These are phyloP conservation scores for Caenorhabditis inopinata DNA, from an alignment of 1,140 invertebrate genomes.

Conservation along the genomic window DNA sequence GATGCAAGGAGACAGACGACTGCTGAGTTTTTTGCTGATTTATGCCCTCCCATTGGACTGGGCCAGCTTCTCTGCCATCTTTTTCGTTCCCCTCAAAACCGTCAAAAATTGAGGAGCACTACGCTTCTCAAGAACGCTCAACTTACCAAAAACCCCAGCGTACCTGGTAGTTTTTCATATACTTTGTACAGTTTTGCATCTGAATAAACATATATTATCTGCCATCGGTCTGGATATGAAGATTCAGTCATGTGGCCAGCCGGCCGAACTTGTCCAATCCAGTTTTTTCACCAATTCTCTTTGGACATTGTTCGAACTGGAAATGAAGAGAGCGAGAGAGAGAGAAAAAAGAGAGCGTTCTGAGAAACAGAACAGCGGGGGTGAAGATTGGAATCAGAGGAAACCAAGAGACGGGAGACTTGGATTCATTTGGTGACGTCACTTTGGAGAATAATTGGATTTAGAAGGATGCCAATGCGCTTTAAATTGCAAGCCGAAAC, in stretches of 20 bases:
- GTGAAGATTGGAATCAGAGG: conserved; percentile 7
- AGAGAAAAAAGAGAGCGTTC: not conserved
- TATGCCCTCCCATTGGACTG: not conserved
- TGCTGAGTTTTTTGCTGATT: conserved; percentile 31
- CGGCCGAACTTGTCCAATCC: conserved; percentile 12
- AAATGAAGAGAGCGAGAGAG: not conserved
- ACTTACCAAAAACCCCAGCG: not conserved
- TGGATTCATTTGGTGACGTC: not conserved
- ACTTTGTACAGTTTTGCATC: no score
- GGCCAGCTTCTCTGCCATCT: not conserved
- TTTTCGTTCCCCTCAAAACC: not conserved
- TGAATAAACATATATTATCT: not conserved
- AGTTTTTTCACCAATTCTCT: conserved; percentile 17
- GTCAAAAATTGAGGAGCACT: no score
- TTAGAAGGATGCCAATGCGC: not conserved
- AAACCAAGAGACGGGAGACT: not conserved
- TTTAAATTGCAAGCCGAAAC: not conserved
- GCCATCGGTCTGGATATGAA: conserved; percentile 25
- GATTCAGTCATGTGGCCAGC: conserved; percentile 11
- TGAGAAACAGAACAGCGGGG: conserved; percentile 7
- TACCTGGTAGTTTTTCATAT: not conserved
- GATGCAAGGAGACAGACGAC: not conserved
- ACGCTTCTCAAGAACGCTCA: not conserved
- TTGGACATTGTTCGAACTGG: conserved; percentile 17
- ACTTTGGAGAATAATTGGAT: conserved; percentile 10